These are phyloP conservation scores for Pomacea maculata DNA, from an alignment of 1,140 invertebrate genomes.

Conservation along the genomic window DNA sequence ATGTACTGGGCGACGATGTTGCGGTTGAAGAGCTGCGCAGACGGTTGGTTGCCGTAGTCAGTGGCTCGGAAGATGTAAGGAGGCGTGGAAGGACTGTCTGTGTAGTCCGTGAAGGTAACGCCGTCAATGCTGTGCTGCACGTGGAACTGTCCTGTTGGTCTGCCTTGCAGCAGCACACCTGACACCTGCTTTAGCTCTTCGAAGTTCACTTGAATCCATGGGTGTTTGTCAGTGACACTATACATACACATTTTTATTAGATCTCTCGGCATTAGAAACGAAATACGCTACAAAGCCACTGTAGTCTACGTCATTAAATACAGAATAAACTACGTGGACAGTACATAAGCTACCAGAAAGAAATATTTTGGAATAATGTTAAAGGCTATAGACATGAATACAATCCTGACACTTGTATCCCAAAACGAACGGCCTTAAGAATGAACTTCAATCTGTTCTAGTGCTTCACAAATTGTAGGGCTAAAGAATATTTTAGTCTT, in stretches of 20 bases:
- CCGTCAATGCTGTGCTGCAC: slow-evolving; percentile 60
- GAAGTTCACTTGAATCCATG: slow-evolving; percentile 58
- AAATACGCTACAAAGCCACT: no score
- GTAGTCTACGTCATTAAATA: no score
- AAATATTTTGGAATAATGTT: no score
- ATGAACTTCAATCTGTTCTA: no score
- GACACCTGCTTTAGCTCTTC: slow-evolving; percentile 58
- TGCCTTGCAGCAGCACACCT: slow-evolving; percentile 52
- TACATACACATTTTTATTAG: not conserved
- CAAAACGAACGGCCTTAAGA: no score
- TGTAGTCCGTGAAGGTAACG: slow-evolving; percentile 38
- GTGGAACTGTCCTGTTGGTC: slow-evolving; percentile 58
- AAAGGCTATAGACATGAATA: no score
- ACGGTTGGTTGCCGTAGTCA: slow-evolving; percentile 31
- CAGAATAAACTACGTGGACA: no score
- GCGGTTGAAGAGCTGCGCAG: slow-evolving; percentile 39
- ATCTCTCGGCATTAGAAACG: no score
- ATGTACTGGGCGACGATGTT: slow-evolving; percentile 45
- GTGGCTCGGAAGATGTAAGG: slow-evolving; percentile 42
- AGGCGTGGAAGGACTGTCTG: slow-evolving; percentile 25
- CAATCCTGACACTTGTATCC: no score
- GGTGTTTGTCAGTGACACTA: slow-evolving; percentile 35
- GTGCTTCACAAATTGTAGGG: no score
- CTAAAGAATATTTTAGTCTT: no score
- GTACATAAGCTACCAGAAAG: no score